Evolutionary conservation across 2,797 vertebrate species (phyloP).

Genomic region (Phrynocephalus forsythii): DNA sequence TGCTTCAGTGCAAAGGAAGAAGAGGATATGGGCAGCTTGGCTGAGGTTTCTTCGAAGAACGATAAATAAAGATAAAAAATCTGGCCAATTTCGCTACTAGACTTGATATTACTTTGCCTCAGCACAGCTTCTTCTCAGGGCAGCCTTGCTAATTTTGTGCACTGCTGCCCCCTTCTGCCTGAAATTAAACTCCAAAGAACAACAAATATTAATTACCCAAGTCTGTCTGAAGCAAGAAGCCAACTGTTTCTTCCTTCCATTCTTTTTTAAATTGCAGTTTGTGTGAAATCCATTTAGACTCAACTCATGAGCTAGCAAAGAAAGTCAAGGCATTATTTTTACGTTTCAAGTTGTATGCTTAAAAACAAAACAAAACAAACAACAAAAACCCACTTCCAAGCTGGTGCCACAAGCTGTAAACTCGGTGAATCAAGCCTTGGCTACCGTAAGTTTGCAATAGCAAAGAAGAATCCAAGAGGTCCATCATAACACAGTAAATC

Average conservation of each 20-base stretch:
- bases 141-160: constrained; percentile 50
- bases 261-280: neutral
- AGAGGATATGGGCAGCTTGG: constrained; percentile 18
- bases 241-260: neutral
- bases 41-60: neutral
- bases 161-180: constrained; percentile 67
- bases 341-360: neutral
- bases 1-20: constrained; percentile 18
- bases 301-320: neutral
- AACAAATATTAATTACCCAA: neutral
- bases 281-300: constrained; percentile 8
- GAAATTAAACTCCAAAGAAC: neutral
- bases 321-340: neutral
- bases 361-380: neutral
- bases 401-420: constrained; percentile 1
- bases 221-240: neutral
- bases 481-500: neutral
- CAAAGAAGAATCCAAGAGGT: constrained; percentile 1
- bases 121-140: neutral
- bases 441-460: neutral
- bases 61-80: constrained; percentile 36
- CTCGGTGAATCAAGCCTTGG: neutral
- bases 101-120: constrained; percentile 3
- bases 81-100: neutral
- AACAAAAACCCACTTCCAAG: neutral